Evolutionary conservation across 2,113 vertebrate species (phyloP), one percentile per base, ranked within the genome.

Genomic region (Actenoides hombroni): DNA sequence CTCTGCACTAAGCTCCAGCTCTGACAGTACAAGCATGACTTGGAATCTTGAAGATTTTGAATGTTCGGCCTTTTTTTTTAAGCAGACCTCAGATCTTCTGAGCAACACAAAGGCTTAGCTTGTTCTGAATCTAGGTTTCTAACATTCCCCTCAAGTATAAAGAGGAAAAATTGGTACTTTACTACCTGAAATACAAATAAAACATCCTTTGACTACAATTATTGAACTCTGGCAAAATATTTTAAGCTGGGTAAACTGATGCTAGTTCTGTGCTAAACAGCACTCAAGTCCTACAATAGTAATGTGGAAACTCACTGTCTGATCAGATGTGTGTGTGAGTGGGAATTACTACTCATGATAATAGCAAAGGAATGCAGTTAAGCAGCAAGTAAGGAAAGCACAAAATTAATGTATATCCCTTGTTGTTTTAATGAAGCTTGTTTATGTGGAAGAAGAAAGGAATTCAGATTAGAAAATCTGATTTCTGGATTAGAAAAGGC

Each of bases 141-240:
- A 39, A 82, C 86, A 60, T 37, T 86, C 57, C 31, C 25, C 28
- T 65, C 48, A 89, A 85, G 57, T 67, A 79, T 16, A 65, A 84
- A 78, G 40, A 85, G 16, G 63, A 76, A 78, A 96, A 95, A 93
- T 9, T 78, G 65, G 42, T 88, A 23, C 70, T 88, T 87, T 90
- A 39, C 46, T 81, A 54, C 59, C 63, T 73, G 65, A 81, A 94
- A 78, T 48, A 81, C 25, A 96, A 92, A 90, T 60, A 94, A 88
- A 95, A 64, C n/a, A 65, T 80, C 48, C 70, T 96, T 81, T 94
- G 63, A 94, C 74, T 83, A 81, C 67, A 95, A 70, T 91, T 90
- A 71, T 40, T 88, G 61, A 83, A 61, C 73, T 75, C 48, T 49
- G 80, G 61, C 11, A 91, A 94, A 93, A 85, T 81, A 59, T 88